Percentiles rank a stretch among this genome's conserved stretches.
These are phyloP conservation scores for Drosophila neutralis DNA, from an alignment of 2,888 invertebrate genomes.

Conservation along the genomic window DNA sequence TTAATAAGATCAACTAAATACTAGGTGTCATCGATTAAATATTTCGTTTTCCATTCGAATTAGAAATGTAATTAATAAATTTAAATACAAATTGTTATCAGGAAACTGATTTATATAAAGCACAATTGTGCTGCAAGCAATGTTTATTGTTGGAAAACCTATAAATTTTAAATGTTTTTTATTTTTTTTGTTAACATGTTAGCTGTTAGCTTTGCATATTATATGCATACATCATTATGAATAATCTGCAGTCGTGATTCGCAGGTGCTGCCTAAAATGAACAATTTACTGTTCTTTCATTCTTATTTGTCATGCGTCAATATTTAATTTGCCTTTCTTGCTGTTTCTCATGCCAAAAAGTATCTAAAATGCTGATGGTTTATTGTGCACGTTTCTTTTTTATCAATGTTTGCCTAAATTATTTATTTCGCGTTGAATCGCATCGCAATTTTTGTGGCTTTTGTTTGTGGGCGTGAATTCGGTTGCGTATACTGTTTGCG, in stretches of 20 bases:
- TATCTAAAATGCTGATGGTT: conserved; percentile 49
- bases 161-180: conserved; percentile 10
- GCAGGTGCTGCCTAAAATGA: conserved; percentile 30
- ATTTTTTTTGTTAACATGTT: conserved; percentile 3
- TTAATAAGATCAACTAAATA: not conserved
- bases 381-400: conserved; percentile 42
- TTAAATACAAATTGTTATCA: not conserved
- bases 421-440: conserved; percentile 64
- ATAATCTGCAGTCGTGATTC: conserved; percentile 22
- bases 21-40: not conserved
- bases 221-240: conserved; percentile 28
- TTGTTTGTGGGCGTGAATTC: conserved; percentile 54
- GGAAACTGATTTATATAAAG: not conserved
- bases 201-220: conserved; percentile 15
- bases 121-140: not conserved
- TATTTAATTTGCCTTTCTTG: conserved; percentile 61
- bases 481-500: conserved; percentile 52
- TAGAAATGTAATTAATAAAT: not conserved
- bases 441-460: not conserved
- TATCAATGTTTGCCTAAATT: conserved; percentile 54
- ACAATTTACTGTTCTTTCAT: conserved; percentile 27
- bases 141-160: not conserved
- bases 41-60: not conserved
- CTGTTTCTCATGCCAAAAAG: conserved; percentile 30
- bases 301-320: conserved; percentile 51